Evolutionary conservation across 1,140 invertebrate species (phyloP), one percentile per base, ranked within the genome.

Genomic region (Megalopta genalis): DNA sequence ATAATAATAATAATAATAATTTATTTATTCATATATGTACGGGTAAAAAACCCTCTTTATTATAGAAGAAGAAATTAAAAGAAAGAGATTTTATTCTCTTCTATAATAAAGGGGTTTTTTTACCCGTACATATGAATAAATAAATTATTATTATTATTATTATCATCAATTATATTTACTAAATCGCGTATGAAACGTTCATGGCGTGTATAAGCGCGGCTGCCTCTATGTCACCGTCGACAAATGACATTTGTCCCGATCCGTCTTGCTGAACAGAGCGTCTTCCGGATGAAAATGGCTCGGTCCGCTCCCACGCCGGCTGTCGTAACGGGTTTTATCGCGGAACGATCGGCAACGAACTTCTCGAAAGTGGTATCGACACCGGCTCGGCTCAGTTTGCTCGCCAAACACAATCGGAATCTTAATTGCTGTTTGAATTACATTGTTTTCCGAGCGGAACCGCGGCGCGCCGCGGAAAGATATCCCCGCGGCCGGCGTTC

Each of bases 361-460:
- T 25, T 57, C 46, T 25, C 64, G 39, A 66, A 66, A 66, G 64
- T 25, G 16, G 64, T 46, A 66, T 65, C 63, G 63, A 65, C 63
- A 65, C 37, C 21, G 39, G 21, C n/a, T n/a, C 18, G 37, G 12
- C 2, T 49, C 0, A n/a, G n/a, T 32, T 76, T 32, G 37, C 39
- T 46, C 63, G 16, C 27, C 46, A 57, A 75, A 39, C 23, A 57
- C 37, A 54, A 46, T n/a, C 32, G 16, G 54, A 46, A 76, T 76
- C 65, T 76, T 68, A 68, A 76, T 76, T 32, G 39, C 74, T 46
- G 74, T 32, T 60, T 59, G 37, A 59, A 68, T 76, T 68, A 42
- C 62, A 65, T 57, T 75, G 52, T 75, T 75, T 75, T 75, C 49
- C 32, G 12, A 67, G 16, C 23, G 63, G 23, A 42, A 23, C 9